These are phyloP conservation scores for Patella vulgata DNA, from an alignment of 1,140 invertebrate species.

Conservation along the genomic window DNA sequence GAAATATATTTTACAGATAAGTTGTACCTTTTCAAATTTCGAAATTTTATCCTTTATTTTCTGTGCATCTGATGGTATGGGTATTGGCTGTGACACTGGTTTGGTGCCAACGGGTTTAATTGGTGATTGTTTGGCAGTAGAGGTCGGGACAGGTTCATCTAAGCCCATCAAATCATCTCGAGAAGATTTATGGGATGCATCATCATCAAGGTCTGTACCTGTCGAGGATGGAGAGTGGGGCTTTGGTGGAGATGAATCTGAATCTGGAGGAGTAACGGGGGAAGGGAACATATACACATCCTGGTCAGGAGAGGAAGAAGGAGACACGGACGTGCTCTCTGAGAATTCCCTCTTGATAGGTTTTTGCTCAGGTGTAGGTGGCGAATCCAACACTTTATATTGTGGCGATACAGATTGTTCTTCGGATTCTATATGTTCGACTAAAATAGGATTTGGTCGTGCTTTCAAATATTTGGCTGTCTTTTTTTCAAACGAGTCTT, in stretches of 20 bases:
- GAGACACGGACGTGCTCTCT: slow-evolving; percentile 58
- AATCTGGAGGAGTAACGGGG: slow-evolving; percentile 61
- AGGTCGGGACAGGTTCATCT: no score
- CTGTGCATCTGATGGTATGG: slow-evolving; percentile 3
- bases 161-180: no score
- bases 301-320: slow-evolving; percentile 54
- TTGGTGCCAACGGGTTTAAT: no score
- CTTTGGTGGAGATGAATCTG: slow-evolving; percentile 60
- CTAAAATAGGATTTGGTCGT: slow-evolving; percentile 53
- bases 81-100: no score
- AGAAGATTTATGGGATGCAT: slow-evolving; percentile 20
- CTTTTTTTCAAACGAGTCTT: slow-evolving; percentile 49
- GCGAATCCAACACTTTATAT: slow-evolving; percentile 60
- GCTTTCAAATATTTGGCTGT: slow-evolving; percentile 60
- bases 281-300: slow-evolving; percentile 57
- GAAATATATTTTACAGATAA: not conserved
- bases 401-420: slow-evolving; percentile 57
- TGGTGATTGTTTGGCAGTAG: no score
- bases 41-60: slow-evolving; percentile 43
- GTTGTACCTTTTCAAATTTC: slow-evolving; percentile 45
- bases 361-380: slow-evolving; percentile 56
- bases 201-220: slow-evolving; percentile 53
- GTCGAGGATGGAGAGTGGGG: slow-evolving; percentile 61
- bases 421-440: slow-evolving; percentile 55
- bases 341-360: slow-evolving; percentile 58